Evolutionary conservation across 1,140 invertebrate species (phyloP), one percentile per base, ranked within the genome.

Genomic region (Battus philenor): DNA sequence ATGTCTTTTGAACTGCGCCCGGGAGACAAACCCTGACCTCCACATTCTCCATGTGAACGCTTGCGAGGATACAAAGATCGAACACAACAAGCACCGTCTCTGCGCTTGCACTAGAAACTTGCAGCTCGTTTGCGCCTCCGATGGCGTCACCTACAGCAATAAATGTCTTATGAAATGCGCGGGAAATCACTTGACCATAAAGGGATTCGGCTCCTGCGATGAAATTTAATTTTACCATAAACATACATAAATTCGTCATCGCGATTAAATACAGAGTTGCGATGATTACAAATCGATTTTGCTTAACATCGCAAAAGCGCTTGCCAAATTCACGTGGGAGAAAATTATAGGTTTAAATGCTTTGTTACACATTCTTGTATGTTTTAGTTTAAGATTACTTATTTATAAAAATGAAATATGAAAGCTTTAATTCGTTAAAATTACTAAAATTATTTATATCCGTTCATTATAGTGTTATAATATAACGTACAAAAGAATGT

Each of bases 71-170:
- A 12, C 15, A 0, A 29, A 27, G 1, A 26, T 34, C 6, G 10
- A 32, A 4, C 11, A 12, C 0, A 17, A 9, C 6, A 27, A 20
- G 0, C 27, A 31, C 4, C 10, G 12, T 4, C 15, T 29, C 0
- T 68, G 68, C 27, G 43, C 51, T 7, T 72, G 68, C 26, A 47
- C 49, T 0, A 63, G 57, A 17, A 47, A 56, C 4, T 15, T 54
- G 4, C 11, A 44, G 4, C 62, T 62, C 0, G 61, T 75, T 8
- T 78, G 71, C 15, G 71, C 55, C 0, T 61, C 59, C 0, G 47
- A 73, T 32, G 68, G 70, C 2, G 34, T 41, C 7, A 76, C 69
- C 0, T 78, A 69, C 31, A 34, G 18, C 27, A 78, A 69, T 24
- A 43, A 49, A 18, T 78, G 70, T 15, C 16, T 68, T 11, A 50